phyloP scores from a whole-genome alignment of 53 echinoderm and acorn worm species.

The Holothuria leucospilota region DNA sequence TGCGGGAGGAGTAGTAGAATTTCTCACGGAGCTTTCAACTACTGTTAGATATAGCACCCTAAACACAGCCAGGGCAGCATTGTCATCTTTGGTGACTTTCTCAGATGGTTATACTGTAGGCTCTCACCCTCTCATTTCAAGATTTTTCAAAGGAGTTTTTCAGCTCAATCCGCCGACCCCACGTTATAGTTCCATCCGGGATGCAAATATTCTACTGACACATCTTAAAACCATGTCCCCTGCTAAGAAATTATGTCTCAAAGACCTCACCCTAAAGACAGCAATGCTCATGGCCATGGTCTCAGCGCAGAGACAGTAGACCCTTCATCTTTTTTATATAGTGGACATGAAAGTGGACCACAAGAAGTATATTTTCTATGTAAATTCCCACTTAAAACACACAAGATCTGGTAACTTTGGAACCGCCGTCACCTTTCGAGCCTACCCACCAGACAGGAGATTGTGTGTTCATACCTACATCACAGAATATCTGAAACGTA shows the following conservation, averaged over 20 bases:
- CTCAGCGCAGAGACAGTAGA: constrained; percentile 22
- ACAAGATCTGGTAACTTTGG: too few species aligned
- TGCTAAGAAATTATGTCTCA: constrained; percentile 22
- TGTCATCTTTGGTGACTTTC: constrained; percentile 1
- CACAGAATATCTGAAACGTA: neutral
- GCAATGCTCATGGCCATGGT: constrained; percentile 21
- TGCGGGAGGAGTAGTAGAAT: too few species aligned
- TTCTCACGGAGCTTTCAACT: neutral
- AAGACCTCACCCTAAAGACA: constrained; percentile 34
- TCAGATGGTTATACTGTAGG: neutral
- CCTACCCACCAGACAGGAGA: too few species aligned
- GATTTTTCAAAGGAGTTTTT: constrained; percentile 48
- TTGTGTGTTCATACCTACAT: too few species aligned
- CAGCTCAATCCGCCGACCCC: constrained; percentile 24
- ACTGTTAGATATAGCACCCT: constrained; percentile 18
- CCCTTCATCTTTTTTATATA: constrained; percentile 3
- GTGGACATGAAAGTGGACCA: neutral
- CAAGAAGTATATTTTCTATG: neutral
- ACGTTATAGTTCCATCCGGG: constrained; percentile 14
- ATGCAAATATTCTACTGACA: constrained; percentile 24
- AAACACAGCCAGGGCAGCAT: neutral
- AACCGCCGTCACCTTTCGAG: too few species aligned
- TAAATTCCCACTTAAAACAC: constrained; percentile 3
- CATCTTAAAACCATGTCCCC: neutral
- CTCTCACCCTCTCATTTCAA: too few species aligned